These are phyloP conservation scores for Lutraria lutraria DNA, from an alignment of 2,888 invertebrate genomes.

Conservation along the genomic window DNA sequence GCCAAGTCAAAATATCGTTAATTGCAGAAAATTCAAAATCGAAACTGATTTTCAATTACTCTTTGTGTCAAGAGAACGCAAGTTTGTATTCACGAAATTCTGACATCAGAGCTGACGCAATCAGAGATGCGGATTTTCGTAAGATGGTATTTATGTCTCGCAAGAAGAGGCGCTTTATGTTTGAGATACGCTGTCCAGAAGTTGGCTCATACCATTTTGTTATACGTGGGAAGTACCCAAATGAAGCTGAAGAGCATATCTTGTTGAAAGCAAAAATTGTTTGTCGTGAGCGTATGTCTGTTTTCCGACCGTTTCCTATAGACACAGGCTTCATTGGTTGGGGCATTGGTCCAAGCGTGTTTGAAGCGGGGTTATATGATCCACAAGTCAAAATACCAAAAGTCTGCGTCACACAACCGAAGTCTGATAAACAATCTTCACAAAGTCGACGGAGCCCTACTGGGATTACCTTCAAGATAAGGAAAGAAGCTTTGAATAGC, in stretches of 20 bases:
- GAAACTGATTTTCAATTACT: neutral
- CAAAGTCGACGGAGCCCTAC: too few relatives aligned
- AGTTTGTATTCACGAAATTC: too few relatives aligned
- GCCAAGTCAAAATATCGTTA: slow-evolving; percentile 34
- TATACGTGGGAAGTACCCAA: neutral
- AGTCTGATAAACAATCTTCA: neutral
- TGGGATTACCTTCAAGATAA: neutral
- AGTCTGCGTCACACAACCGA: neutral
- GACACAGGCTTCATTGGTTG: slow-evolving; percentile 37
- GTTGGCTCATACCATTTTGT: slow-evolving; percentile 33
- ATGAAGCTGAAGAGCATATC: slow-evolving; percentile 11
- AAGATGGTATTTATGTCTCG: slow-evolving; percentile 42
- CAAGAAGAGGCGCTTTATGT: slow-evolving; percentile 46
- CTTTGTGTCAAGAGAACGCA: neutral
- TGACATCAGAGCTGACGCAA: too few relatives aligned
- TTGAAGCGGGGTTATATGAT: slow-evolving; percentile 19
- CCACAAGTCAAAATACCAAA: slow-evolving; percentile 9
- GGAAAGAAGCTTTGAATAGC: neutral
- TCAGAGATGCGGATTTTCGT: neutral
- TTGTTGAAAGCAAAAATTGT: slow-evolving; percentile 41
- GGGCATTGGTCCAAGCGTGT: slow-evolving; percentile 43
- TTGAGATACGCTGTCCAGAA: slow-evolving; percentile 48
- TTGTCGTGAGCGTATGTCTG: slow-evolving; percentile 35
- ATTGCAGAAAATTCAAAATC: neutral
- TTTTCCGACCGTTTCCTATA: slow-evolving; percentile 21